A percentile compares a stretch with the other conserved stretches of the same genome.
Evolutionary conservation across 2,797 vertebrate genomes (phyloP).

Genomic region (Clarias laeviceps): DNA sequence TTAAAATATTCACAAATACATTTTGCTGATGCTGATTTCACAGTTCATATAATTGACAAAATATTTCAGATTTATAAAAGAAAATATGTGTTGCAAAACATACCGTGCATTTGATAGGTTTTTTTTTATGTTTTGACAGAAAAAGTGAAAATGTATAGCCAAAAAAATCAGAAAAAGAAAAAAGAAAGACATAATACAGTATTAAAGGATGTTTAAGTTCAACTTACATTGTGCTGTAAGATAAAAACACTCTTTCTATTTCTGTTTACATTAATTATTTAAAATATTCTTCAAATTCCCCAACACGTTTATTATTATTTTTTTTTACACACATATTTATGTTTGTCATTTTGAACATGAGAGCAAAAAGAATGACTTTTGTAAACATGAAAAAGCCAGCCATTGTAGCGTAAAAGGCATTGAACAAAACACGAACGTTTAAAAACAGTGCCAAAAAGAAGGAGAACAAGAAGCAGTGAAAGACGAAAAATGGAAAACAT

Average conservation of each 20-base stretch:
- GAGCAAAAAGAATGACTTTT: neutral
- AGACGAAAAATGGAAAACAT: neutral
- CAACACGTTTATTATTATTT: no score
- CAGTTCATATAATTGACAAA: neutral
- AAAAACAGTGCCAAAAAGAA: conserved; percentile 18
- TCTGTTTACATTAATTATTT: neutral
- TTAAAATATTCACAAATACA: neutral
- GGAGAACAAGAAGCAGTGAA: neutral
- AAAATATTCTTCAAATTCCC: neutral
- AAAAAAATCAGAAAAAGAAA: no score
- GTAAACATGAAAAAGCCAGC: neutral
- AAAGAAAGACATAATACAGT: neutral
- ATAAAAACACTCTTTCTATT: neutral
- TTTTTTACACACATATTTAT: neutral
- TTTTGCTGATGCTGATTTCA: neutral
- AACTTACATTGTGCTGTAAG: neutral
- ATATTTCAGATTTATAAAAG: neutral
- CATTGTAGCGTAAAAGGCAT: conserved; percentile 6
- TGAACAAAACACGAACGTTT: neutral
- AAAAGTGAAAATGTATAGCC: neutral
- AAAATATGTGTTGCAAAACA: neutral
- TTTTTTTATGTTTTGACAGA: neutral
- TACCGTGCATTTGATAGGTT: neutral
- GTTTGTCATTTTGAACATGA: neutral
- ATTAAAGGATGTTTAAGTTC: neutral